Conservation (phyloP, 1,140 invertebrate species). For the Drosophila carrolli region DNA sequence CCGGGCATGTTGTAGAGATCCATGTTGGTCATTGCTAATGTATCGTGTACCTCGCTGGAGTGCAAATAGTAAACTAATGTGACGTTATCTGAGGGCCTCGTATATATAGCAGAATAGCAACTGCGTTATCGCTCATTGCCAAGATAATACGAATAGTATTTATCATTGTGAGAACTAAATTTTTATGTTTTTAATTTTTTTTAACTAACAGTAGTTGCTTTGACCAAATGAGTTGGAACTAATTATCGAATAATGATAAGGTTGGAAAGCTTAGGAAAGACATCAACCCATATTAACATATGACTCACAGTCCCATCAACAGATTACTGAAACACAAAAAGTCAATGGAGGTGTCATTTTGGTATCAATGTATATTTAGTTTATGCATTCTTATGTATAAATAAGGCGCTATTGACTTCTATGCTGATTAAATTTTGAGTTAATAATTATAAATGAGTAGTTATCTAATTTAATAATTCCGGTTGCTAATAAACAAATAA, state of each 20-base stretch:
- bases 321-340: neutral
- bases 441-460: too few species aligned
- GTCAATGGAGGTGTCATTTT: neutral
- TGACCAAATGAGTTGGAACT: neutral
- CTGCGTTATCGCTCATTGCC: neutral
- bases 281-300: neutral
- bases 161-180: conserved; percentile 49
- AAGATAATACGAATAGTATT: conserved; percentile 14
- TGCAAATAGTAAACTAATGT: conserved; percentile 39
- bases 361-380: neutral
- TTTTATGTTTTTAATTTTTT: conserved; percentile 1
- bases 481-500: too few species aligned
- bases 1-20: conserved; percentile 88
- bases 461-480: too few species aligned
- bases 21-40: conserved; percentile 29
- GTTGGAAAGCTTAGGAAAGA: neutral
- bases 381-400: too few species aligned
- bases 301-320: neutral
- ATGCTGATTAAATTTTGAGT: too few species aligned
- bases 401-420: too few species aligned
- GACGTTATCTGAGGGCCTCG: neutral
- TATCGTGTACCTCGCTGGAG: neutral
- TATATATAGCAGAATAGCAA: conserved; percentile 17
- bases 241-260: neutral
- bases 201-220: neutral